A percentile compares a stretch with the other conserved stretches of the same genome.
Evolutionary conservation across 2,113 vertebrate genomes (phyloP).

Genomic region (Microcebus tavaratra): DNA sequence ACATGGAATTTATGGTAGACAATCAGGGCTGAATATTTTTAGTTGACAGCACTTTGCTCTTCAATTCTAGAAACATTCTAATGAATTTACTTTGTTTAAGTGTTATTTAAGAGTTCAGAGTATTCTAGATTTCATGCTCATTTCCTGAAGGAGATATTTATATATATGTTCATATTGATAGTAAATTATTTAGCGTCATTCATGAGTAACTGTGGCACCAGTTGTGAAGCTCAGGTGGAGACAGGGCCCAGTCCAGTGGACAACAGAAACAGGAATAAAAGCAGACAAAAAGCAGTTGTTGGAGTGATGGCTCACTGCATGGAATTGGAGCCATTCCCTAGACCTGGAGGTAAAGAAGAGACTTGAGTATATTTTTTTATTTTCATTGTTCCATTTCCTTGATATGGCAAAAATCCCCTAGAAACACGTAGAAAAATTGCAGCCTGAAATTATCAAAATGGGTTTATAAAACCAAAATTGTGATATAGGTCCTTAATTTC

Average conservation of each 20-base stretch:
- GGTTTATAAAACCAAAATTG: neutral
- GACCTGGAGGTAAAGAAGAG: neutral
- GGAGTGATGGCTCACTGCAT: too few species aligned
- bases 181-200: constrained; percentile 8
- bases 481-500: neutral
- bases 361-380: neutral
- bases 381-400: neutral
- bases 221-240: neutral
- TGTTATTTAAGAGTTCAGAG: neutral
- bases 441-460: neutral
- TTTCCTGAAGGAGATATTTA: neutral
- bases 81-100: constrained; percentile 19
- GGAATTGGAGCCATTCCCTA: neutral
- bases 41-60: neutral
- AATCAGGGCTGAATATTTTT: neutral
- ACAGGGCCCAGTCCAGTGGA: neutral
- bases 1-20: neutral
- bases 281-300: neutral
- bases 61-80: neutral
- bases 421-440: neutral
- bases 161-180: neutral
- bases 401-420: neutral
- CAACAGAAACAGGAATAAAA: neutral
- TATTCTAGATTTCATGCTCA: neutral
- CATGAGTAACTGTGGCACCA: neutral